phyloP scores from a whole-genome alignment of 2,113 vertebrate genomes.

The Hymenochirus boettgeri region DNA sequence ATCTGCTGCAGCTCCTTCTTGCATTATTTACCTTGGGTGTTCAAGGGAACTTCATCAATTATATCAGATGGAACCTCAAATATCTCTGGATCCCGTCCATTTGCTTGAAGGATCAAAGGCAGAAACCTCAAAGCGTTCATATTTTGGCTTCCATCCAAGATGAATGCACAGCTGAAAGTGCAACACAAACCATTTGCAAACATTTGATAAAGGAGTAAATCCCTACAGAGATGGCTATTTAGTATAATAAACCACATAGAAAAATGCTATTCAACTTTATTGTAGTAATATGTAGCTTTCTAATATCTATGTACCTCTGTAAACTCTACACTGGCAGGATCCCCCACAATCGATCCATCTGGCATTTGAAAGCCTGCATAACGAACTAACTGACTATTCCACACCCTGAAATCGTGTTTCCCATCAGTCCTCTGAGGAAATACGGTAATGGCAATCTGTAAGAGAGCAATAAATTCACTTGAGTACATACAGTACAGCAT shows the following conservation, averaged over 20 bases:
- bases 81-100: constrained; percentile 75
- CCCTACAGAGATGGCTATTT: too few relatives aligned
- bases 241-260: too few relatives aligned
- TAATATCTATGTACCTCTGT: constrained; percentile 73
- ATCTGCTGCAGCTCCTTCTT: too few relatives aligned
- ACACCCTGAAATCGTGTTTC: constrained; percentile 73
- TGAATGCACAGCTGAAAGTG: constrained; percentile 69
- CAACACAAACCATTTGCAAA: background rate
- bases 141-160: constrained; percentile 77
- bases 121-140: constrained; percentile 73
- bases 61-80: constrained; percentile 75
- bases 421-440: constrained; percentile 74
- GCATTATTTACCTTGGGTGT: constrained; percentile 72
- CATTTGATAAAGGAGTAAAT: too few relatives aligned
- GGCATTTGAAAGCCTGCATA: constrained; percentile 73
- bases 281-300: too few relatives aligned
- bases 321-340: constrained; percentile 69
- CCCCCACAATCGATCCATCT: constrained; percentile 64
- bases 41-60: constrained; percentile 75
- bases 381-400: constrained; percentile 75
- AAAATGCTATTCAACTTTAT: too few relatives aligned
- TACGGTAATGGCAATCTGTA: constrained; percentile 73
- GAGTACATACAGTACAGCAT: too few relatives aligned
- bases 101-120: constrained; percentile 73
- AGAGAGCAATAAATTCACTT: background rate